Conservation (phyloP, 2,797 vertebrate genomes). For the Furcifer pardalis region DNA sequence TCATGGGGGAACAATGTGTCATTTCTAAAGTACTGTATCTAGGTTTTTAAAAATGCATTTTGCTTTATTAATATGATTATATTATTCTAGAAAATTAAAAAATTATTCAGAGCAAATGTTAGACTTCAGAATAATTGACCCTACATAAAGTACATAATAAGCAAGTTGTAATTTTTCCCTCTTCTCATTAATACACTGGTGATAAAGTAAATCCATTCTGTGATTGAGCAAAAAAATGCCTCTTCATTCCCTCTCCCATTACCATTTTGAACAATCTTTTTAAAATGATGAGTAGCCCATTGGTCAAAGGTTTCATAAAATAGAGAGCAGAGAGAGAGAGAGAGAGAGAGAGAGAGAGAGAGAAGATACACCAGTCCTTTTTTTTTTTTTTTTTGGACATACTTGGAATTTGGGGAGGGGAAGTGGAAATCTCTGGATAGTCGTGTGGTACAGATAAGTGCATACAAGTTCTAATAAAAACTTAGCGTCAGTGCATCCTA, state of each 20-base stretch:
- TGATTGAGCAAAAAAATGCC: conserved; percentile 29
- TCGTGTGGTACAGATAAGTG: background rate
- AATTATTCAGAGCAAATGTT: conserved; percentile 40
- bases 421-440: conserved; percentile 2
- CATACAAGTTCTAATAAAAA: conserved; percentile 19
- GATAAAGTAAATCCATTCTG: conserved; percentile 42
- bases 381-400: background rate
- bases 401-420: background rate
- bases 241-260: background rate
- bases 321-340: background rate
- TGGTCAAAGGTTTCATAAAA: conserved; percentile 30
- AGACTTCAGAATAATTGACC: conserved; percentile 43
- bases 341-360: no score
- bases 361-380: no score
- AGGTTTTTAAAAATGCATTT: conserved; percentile 51
- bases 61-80: conserved; percentile 62
- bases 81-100: conserved; percentile 54
- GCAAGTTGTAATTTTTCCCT: background rate
- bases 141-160: conserved; percentile 29
- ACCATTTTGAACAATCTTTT: background rate
- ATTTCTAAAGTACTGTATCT: background rate
- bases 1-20: background rate
- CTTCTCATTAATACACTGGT: conserved; percentile 27
- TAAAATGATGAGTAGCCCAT: conserved; percentile 13
- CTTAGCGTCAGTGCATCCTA: background rate